A percentile compares a stretch with the other conserved stretches of the same genome.
These are phyloP conservation scores for Cavia aperea DNA, from an alignment of 2,113 vertebrate species.

Conservation along the genomic window DNA sequence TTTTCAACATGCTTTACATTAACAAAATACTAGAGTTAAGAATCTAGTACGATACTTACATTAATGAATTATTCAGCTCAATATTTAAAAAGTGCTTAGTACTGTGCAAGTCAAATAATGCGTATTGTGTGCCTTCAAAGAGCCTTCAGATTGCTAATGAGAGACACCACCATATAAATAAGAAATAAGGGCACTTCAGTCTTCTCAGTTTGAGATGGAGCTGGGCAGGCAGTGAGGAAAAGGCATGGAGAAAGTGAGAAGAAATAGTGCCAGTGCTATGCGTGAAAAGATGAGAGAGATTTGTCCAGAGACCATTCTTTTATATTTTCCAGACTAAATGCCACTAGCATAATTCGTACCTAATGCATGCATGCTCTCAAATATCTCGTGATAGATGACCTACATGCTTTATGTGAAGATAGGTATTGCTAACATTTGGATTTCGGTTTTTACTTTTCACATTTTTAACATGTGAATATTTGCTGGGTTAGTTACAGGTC, in stretches of 20 bases:
- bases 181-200: not conserved
- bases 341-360: not conserved
- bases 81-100: not conserved
- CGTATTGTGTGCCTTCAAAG: not conserved
- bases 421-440: not conserved
- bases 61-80: constrained; percentile 13
- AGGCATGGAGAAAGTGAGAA: not conserved
- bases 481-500: not conserved
- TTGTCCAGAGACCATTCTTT: not conserved
- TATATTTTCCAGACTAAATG: not conserved
- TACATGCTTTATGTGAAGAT: not conserved
- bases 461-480: not conserved
- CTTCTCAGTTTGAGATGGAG: not conserved
- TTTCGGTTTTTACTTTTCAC: not conserved
- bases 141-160: not conserved
- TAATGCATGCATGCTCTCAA: not conserved
- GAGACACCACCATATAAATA: not conserved
- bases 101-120: constrained; percentile 1
- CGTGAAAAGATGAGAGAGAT: not conserved
- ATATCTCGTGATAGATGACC: not conserved
- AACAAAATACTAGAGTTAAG: not conserved
- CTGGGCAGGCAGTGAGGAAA: not conserved
- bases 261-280: not conserved
- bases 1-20: not conserved
- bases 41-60: not conserved